Conservation (phyloP, 2,797 vertebrate genomes). For the Coendou prehensilis region DNA sequence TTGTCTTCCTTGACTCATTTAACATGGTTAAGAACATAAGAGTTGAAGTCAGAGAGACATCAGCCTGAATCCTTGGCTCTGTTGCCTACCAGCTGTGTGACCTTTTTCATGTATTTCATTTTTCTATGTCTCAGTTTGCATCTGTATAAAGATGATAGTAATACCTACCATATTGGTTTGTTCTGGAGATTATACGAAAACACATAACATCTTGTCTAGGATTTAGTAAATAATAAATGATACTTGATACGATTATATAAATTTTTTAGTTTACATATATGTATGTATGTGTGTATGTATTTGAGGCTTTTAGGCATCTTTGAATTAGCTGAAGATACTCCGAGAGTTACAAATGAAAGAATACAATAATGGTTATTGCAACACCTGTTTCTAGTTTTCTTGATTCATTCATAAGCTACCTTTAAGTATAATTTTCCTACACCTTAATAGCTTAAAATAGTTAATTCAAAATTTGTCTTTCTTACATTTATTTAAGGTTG, state of each 20-base stretch:
- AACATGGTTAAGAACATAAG: neutral
- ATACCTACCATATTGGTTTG: neutral
- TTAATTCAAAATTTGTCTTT: slow-evolving; percentile 52
- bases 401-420: neutral
- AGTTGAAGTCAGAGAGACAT: neutral
- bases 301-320: neutral
- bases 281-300: neutral
- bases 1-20: neutral
- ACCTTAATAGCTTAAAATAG: slow-evolving; percentile 16
- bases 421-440: slow-evolving; percentile 41
- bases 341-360: neutral
- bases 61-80: neutral
- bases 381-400: slow-evolving; percentile 28
- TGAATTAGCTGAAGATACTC: neutral
- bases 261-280: neutral
- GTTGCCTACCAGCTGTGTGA: neutral
- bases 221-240: neutral
- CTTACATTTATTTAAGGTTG: slow-evolving; percentile 14
- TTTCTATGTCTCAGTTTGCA: neutral
- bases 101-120: neutral
- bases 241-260: neutral
- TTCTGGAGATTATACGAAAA: neutral
- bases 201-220: neutral
- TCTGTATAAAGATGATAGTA: neutral
- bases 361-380: neutral